A percentile compares a stretch with the other conserved stretches of the same genome.
These are phyloP conservation scores for Papilio helenus DNA, from an alignment of 1,140 invertebrate species.

Conservation along the genomic window DNA sequence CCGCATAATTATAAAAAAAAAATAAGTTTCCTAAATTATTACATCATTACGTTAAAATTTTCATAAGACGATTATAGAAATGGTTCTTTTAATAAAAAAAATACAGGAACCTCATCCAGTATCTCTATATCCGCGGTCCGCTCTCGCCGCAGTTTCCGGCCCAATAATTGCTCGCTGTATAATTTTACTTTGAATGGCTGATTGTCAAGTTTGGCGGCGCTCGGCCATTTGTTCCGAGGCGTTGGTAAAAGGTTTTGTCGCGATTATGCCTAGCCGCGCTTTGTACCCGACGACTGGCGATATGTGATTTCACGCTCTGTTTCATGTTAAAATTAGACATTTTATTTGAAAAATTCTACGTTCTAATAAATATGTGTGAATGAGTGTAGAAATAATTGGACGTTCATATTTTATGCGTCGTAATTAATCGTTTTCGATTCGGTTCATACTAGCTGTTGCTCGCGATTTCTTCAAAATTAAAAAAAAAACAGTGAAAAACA, in stretches of 20 bases:
- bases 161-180: slow-evolving; percentile 63
- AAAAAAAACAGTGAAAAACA: too few species aligned
- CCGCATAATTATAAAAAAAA: too few species aligned
- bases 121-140: background rate
- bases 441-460: too few species aligned
- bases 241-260: slow-evolving; percentile 42
- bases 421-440: too few species aligned
- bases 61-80: background rate
- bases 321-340: background rate
- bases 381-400: background rate
- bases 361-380: background rate
- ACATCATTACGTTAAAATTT: too few species aligned
- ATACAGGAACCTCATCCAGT: too few species aligned
- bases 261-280: slow-evolving; percentile 19
- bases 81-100: too few species aligned
- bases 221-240: slow-evolving; percentile 42
- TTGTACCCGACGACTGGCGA: slow-evolving; percentile 1
- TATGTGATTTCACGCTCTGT: slow-evolving; percentile 18
- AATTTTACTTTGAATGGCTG: slow-evolving; percentile 64
- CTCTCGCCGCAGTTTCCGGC: slow-evolving; percentile 45
- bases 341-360: background rate
- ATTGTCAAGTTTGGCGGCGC: slow-evolving; percentile 59
- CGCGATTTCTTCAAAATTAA: too few species aligned
- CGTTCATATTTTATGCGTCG: too few species aligned
- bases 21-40: too few species aligned